phyloP scores from a whole-genome alignment of 2,888 invertebrate species.

The Perithous albicinctus region DNA sequence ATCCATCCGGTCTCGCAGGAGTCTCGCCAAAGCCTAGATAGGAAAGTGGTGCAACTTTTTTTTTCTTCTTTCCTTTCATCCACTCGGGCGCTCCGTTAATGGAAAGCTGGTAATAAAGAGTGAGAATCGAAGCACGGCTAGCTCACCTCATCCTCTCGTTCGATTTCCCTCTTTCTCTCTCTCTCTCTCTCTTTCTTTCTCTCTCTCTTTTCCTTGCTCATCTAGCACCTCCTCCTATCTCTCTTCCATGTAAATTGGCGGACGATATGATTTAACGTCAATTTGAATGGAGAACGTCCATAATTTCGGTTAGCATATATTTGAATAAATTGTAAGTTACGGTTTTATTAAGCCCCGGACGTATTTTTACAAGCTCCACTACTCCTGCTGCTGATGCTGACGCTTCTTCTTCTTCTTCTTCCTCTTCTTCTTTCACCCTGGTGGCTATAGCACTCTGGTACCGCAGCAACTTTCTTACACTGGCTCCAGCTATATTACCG shows the following conservation, averaged over 20 bases:
- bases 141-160: background rate
- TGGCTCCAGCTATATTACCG: conserved; percentile 61
- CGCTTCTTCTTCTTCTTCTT: conserved; percentile 27
- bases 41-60: conserved; percentile 18
- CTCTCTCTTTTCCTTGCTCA: conserved; percentile 26
- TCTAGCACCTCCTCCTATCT: conserved; percentile 25
- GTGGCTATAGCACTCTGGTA: background rate
- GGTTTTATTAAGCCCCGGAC: conserved; percentile 78
- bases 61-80: conserved; percentile 26
- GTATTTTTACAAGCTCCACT: conserved; percentile 78
- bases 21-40: conserved; percentile 37
- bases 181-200: conserved; percentile 22
- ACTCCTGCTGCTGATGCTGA: conserved; percentile 47
- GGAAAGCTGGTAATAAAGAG: conserved; percentile 68
- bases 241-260: conserved; percentile 74
- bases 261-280: conserved; percentile 77
- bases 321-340: conserved; percentile 81
- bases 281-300: conserved; percentile 77
- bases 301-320: conserved; percentile 81
- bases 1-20: conserved; percentile 41
- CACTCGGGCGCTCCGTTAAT: conserved; percentile 57
- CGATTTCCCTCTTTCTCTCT: conserved; percentile 6
- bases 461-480: conserved; percentile 64
- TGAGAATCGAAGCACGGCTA: conserved; percentile 46
- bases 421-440: conserved; percentile 18